Evolutionary conservation across 2,888 invertebrate species (phyloP).

Genomic region (Euclidia mi): DNA sequence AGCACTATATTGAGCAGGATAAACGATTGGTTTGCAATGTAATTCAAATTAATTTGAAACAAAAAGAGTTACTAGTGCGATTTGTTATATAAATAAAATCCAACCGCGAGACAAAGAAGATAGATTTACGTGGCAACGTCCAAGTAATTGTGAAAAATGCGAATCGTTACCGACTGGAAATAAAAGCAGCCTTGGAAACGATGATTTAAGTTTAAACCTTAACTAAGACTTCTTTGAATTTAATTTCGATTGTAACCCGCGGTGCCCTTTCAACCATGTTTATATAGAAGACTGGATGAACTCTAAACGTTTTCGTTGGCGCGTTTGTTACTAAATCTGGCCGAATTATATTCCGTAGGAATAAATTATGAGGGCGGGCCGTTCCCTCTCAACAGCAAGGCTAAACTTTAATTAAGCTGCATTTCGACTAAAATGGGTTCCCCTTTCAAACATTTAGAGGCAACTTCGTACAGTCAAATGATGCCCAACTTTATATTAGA

Average conservation of each 20-base stretch:
- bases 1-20: constrained; percentile 50
- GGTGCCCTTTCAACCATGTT: constrained; percentile 42
- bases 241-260: constrained; percentile 47
- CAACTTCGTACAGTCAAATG: constrained; percentile 68
- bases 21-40: constrained; percentile 15
- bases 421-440: constrained; percentile 80
- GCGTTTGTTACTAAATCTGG: constrained; percentile 81
- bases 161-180: constrained; percentile 75
- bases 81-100: constrained; percentile 84
- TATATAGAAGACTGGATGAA: constrained; percentile 65
- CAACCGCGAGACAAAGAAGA: constrained; percentile 83
- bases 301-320: constrained; percentile 73
- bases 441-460: constrained; percentile 80
- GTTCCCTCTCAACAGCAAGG: constrained; percentile 79
- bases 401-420: constrained; percentile 87
- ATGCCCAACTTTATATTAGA: constrained; percentile 61
- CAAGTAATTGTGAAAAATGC: constrained; percentile 89
- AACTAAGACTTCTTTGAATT: constrained; percentile 35
- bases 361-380: constrained; percentile 85
- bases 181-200: constrained; percentile 66
- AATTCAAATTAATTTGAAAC: constrained; percentile 47
- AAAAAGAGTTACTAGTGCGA: constrained; percentile 74
- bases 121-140: constrained; percentile 86
- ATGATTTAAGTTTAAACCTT: constrained; percentile 51
- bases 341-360: constrained; percentile 83